Conservation (phyloP, 2,888 invertebrate genomes). For the Lepidochitona cinerea region DNA sequence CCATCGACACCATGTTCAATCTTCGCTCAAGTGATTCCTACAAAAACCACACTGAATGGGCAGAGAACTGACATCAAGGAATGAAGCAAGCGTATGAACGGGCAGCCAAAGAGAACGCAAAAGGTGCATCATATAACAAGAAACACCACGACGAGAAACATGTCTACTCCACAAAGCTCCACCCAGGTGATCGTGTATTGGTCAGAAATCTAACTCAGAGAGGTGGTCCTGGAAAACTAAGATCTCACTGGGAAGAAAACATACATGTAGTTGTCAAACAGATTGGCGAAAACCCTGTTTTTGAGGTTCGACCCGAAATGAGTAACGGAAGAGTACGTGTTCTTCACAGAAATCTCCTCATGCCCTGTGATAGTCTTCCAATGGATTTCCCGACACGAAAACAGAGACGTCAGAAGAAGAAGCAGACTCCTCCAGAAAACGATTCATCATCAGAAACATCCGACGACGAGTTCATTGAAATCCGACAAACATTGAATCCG, state of each 20-base stretch:
- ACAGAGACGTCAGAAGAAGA: too few species aligned
- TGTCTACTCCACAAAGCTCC: background rate
- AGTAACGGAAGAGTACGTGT: background rate
- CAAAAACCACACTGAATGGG: constrained; percentile 1
- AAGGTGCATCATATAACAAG: background rate
- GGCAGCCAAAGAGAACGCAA: background rate
- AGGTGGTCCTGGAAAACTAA: constrained; percentile 11
- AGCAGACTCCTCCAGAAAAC: too few species aligned
- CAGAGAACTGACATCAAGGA: background rate
- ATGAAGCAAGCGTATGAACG: constrained; percentile 3
- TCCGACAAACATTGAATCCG: too few species aligned
- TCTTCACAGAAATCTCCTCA: constrained; percentile 12
- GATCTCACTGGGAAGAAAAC: constrained; percentile 14
- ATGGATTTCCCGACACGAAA: background rate
- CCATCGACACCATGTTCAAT: background rate
- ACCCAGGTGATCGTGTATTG: constrained; percentile 14
- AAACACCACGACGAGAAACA: constrained; percentile 7
- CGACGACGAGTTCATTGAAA: too few species aligned
- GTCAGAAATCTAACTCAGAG: background rate
- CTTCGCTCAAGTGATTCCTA: background rate
- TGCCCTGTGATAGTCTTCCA: constrained; percentile 5
- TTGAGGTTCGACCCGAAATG: constrained; percentile 2
- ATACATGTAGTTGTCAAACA: constrained; percentile 7
- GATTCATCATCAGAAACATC: too few species aligned
- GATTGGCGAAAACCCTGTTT: constrained; percentile 19